Evolutionary conservation across 2,888 invertebrate species (phyloP), one percentile per base, ranked within the genome.

Genomic region (Eupithecia abbreviata): DNA sequence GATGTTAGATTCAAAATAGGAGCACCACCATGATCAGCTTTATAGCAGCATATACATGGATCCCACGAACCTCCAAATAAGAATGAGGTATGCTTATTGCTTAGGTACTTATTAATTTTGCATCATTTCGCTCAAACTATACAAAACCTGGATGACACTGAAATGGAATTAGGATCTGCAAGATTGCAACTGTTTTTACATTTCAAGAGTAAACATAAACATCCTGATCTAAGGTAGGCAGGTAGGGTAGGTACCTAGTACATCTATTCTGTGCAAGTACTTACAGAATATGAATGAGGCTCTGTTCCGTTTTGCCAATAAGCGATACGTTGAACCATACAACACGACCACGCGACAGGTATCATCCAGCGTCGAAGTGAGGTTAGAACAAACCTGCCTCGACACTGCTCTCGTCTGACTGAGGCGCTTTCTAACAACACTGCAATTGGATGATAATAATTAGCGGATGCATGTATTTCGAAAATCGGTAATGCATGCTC

Each of bases 251-350:
- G 13, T 49, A 71, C 13, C 75, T 76, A 30, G 10, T 30, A 15
- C 58, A 58, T 62, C 30, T 62, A 62, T 58, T 15, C 3, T 4
- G 42, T 66, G 66, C 66, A 66, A 10, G 66, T 68, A 68, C 67
- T 68, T 43, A 68, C 67, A 68, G 15, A 68, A 67, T 67, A 15
- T 43, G 67, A 67, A 68, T 68, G 67, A 92, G 83, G 81, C 89
- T 89, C 83, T 88, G 87, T 81, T 90, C 89, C 71, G 87, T 88
- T 71, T 87, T 87, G 72, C 87, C 88, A 77, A 91, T 88, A 80
- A 91, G 86, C 76, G 90, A 89, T 47, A 91, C 87, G 84, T 93
- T 90, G 81, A 90, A 91, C 91, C 91, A 91, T 92, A 91, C 90
- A 80, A 73, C 81, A 73, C 80, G 80, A 82, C 83, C 84, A 84